Evolutionary conservation across 30 jellyfish, hydroid and myxozoan species (phyloP), one percentile per base, ranked within the genome.

Genomic region (Mastigias papua): DNA sequence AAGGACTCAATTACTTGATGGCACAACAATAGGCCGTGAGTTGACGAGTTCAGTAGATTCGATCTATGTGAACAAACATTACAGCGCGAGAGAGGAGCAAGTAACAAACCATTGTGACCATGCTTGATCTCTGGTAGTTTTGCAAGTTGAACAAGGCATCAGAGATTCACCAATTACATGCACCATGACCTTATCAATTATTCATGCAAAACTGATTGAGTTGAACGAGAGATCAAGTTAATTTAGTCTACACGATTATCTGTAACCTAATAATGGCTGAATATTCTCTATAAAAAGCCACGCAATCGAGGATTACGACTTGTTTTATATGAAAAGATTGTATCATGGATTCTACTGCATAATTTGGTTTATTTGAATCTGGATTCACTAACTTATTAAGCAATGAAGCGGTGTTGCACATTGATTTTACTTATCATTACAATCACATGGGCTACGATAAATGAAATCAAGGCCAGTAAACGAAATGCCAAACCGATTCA

Each of bases 131-230:
- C 86, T 31, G 57, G 92, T 68, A 60, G 34, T 68, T 82, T 46
- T 46, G 86, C 34, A 48, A 25, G 73, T 46, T 34, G 58, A 29
- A 15, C 5, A 34, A 1, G 46, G 54, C 69, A 42, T 33, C 68
- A 34, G 78, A 20, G 76, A 87, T 68, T 76, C 71, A 85, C 65
- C 74, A 75, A 85, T 85, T 85, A 73, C 94, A 64, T 80, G 35
- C 61, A 61, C 48, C 65, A 50, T 85, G 77, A 2, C 13, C 30
- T 85, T 61, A 73, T 85, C 68, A 63, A 85, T 85, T 19, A 85
- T 85, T 85, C 32, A 85, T 73, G 33, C 19, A 63, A 13, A 15
- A 37, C 54, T 21, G 88, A 85, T 85, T 81, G 78, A 61, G 6
- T 27, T 20, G 37, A 32, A 28, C 81, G 88, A 60, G 62, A 74